Conservation (phyloP, 2,888 invertebrate species). For the Epistrophe eligans region DNA sequence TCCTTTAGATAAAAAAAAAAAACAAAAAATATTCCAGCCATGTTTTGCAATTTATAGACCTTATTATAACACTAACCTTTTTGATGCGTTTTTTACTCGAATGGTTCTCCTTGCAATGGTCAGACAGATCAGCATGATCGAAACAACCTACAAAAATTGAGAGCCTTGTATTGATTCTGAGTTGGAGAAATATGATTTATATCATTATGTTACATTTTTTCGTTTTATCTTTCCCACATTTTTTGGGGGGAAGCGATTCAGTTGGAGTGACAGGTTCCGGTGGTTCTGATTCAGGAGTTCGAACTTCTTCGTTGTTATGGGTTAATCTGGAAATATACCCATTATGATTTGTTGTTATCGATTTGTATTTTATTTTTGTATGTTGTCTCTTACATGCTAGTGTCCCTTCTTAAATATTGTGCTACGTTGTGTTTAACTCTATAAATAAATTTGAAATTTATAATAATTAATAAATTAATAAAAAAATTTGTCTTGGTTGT, state of each 20-base stretch:
- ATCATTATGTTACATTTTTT: conserved; percentile 80
- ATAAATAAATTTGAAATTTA: background rate
- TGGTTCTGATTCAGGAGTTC: conserved; percentile 75
- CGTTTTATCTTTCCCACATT: conserved; percentile 81
- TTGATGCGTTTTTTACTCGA: conserved; percentile 82
- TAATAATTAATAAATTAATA: background rate
- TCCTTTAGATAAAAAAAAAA: conserved; percentile 77
- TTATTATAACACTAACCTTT: conserved; percentile 77
- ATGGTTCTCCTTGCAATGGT: conserved; percentile 83
- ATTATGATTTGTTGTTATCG: background rate
- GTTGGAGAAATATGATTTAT: too few relatives aligned
- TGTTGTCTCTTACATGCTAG: conserved; percentile 45
- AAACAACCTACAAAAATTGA: conserved; percentile 69
- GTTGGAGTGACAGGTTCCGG: conserved; percentile 76
- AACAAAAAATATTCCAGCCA: too few relatives aligned
- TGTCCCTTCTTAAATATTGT: conserved; percentile 63
- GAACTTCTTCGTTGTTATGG: conserved; percentile 64
- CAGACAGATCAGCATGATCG: conserved; percentile 80
- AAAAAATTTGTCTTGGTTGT: background rate
- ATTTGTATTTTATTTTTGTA: background rate
- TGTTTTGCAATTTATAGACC: background rate
- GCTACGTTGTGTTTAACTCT: conserved; percentile 58
- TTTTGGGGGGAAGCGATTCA: conserved; percentile 78
- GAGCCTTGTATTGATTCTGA: background rate
- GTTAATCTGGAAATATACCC: conserved; percentile 37